Percentiles rank a stretch among this genome's conserved stretches.
phyloP scores from a whole-genome alignment of 2,888 invertebrate species.

The Netelia fuscicornis region DNA sequence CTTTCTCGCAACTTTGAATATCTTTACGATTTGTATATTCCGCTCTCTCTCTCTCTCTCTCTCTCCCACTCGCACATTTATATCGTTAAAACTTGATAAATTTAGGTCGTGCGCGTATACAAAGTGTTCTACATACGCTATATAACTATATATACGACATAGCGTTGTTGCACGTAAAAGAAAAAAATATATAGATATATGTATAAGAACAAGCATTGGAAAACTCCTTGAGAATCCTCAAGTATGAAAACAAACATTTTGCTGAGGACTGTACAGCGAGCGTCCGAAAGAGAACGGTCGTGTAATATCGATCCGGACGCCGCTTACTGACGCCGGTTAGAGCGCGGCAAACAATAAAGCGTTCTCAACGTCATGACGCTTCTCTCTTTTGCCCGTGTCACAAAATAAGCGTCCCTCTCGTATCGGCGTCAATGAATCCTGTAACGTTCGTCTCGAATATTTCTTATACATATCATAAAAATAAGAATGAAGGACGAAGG shows the following conservation, averaged over 20 bases:
- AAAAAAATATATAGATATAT: no score
- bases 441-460: background rate
- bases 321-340: slow-evolving; percentile 65
- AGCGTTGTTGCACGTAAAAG: background rate
- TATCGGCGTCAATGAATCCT: background rate
- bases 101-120: slow-evolving; percentile 40
- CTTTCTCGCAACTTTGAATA: slow-evolving; percentile 42
- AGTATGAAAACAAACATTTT: slow-evolving; percentile 67
- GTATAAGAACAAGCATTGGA: slow-evolving; percentile 2
- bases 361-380: slow-evolving; percentile 68
- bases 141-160: background rate
- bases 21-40: slow-evolving; percentile 21
- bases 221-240: slow-evolving; percentile 41
- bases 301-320: slow-evolving; percentile 72
- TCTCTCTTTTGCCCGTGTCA: slow-evolving; percentile 47
- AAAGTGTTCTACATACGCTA: background rate
- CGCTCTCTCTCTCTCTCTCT: slow-evolving; percentile 36
- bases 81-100: background rate
- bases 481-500: background rate
- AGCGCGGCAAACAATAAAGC: slow-evolving; percentile 75
- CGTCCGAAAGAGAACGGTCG: slow-evolving; percentile 71
- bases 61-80: background rate
- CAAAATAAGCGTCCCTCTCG: background rate
- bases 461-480: background rate
- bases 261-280: slow-evolving; percentile 69